These are phyloP conservation scores for Cynodonichthys magdalenae DNA, from an alignment of 2,797 vertebrate genomes.

Conservation along the genomic window DNA sequence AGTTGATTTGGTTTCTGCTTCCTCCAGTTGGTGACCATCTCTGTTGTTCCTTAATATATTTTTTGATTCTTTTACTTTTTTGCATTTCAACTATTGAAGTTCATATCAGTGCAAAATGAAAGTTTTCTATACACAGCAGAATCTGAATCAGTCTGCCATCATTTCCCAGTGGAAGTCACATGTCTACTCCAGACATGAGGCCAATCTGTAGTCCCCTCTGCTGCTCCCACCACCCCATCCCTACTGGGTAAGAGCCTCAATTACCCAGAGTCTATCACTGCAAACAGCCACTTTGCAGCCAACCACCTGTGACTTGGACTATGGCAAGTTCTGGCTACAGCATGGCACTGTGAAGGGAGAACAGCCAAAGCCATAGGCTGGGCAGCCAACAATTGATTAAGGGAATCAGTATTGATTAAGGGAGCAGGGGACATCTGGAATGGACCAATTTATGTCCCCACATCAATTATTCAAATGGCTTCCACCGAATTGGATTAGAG, in stretches of 20 bases:
- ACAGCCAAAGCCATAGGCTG: slow-evolving; percentile 54
- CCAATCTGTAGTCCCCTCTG: slow-evolving; percentile 51
- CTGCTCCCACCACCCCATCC: slow-evolving; percentile 35
- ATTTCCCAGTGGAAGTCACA: slow-evolving; percentile 51
- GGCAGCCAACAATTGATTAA: slow-evolving; percentile 76
- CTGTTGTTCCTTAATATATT: neutral
- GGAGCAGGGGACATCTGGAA: slow-evolving; percentile 78
- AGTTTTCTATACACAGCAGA: slow-evolving; percentile 36
- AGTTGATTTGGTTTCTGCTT: slow-evolving; percentile 8
- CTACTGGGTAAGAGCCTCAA: slow-evolving; percentile 69
- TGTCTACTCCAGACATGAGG: slow-evolving; percentile 46
- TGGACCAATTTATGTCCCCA: slow-evolving; percentile 73
- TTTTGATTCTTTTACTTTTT: neutral
- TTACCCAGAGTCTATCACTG: slow-evolving; percentile 70
- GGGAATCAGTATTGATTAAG: slow-evolving; percentile 79
- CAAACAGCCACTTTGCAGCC: slow-evolving; percentile 76
- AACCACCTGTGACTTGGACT: slow-evolving; percentile 77
- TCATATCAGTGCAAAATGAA: slow-evolving; percentile 6
- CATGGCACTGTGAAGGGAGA: slow-evolving; percentile 27
- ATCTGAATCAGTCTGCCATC: slow-evolving; percentile 46
- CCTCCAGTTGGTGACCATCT: slow-evolving; percentile 2
- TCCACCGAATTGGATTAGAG: slow-evolving; percentile 72
- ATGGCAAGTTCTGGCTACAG: slow-evolving; percentile 54
- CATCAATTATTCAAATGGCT: slow-evolving; percentile 80
- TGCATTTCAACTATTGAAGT: slow-evolving; percentile 36